Base-by-base conservation (phyloP, 1,140 invertebrate species). In the Eupristina koningsbergeri region DNA sequence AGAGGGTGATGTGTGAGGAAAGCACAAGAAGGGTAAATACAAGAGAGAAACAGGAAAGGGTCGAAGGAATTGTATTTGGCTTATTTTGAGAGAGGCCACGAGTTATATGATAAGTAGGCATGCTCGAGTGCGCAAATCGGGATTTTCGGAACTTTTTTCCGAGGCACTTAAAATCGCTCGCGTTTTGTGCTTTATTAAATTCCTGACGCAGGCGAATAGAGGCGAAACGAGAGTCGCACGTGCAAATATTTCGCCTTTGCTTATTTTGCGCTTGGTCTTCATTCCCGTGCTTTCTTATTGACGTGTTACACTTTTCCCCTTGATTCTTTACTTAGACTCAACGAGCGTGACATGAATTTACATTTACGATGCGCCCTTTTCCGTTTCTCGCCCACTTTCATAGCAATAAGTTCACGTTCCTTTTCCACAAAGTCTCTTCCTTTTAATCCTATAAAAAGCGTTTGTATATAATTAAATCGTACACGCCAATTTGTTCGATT, bases 111-210 rank as follows among this genome's bases (percentile, higher is more conserved):
- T 78, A 73, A 13, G 26, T 45, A 26, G 17, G n/a, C 31, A 19
- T 41, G 29, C 39, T 67, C n/a, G 73, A 63, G 34, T 45, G 74
- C 69, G 63, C 80, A 80, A 86, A 83, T 84, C 45, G 41, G 53
- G 69, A 64, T 71, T 76, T 64, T 84, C 67, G 41, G 41, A 73
- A 19, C 22, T 61, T 39, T 85, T 75, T 83, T 76, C 83, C 84
- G 74, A 79, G 86, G 73, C 76, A 79, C 84, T 84, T 84, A 84
- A 80, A 64, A 77, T 83, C 80, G 80, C 61, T 83, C 74, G 81
- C 71, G 79, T 85, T 84, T 84, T 84, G 78, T 88, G 87, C 90
- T 92, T 92, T 92, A 92, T 92, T 92, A 92, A 92, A 92, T 92
- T 92, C 91, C 91, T 92, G 89, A 91, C 91, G 90, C 89, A 87